Conservation (phyloP, 2,797 vertebrate genomes). For the Xiphophorus birchmanni region DNA sequence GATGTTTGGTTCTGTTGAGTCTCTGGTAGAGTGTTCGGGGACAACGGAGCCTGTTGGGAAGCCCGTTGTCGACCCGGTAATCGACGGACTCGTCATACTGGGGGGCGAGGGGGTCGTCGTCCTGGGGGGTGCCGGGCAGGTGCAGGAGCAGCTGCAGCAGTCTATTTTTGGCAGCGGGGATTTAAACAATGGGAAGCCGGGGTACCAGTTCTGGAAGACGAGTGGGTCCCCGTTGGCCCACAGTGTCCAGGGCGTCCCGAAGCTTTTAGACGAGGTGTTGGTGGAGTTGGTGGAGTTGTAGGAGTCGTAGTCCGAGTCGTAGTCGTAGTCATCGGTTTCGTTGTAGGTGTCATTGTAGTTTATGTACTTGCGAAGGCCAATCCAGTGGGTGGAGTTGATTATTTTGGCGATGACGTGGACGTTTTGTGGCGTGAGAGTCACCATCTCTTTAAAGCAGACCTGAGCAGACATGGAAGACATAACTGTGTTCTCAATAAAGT, state of each 20-base stretch:
- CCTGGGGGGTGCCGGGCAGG: not conserved
- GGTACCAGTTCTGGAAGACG: slow-evolving; percentile 82
- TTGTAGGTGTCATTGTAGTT: slow-evolving; percentile 12
- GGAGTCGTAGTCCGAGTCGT: not conserved
- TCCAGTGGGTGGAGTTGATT: slow-evolving; percentile 63
- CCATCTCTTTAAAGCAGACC: slow-evolving; percentile 77
- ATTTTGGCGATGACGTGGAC: slow-evolving; percentile 19
- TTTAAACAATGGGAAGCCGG: slow-evolving; percentile 65
- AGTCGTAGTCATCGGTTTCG: no score
- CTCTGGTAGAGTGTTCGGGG: not conserved
- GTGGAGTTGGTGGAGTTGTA: not conserved
- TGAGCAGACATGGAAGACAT: slow-evolving; percentile 21
- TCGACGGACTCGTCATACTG: not conserved
- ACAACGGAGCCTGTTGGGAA: not conserved
- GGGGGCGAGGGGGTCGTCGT: rapidly evolving
- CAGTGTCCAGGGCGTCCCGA: slow-evolving; percentile 53
- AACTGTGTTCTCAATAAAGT: not conserved
- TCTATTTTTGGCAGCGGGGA: not conserved
- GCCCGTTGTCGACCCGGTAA: rapidly evolving
- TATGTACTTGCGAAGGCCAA: slow-evolving; percentile 73
- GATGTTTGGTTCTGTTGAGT: not conserved
- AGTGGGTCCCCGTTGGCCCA: slow-evolving; percentile 77
- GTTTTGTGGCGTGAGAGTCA: slow-evolving; percentile 66
- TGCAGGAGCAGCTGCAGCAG: slow-evolving; percentile 59
- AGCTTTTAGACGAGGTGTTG: not conserved